phyloP scores from a whole-genome alignment of 2,797 vertebrate genomes.

The Aselliscus stoliczkanus region DNA sequence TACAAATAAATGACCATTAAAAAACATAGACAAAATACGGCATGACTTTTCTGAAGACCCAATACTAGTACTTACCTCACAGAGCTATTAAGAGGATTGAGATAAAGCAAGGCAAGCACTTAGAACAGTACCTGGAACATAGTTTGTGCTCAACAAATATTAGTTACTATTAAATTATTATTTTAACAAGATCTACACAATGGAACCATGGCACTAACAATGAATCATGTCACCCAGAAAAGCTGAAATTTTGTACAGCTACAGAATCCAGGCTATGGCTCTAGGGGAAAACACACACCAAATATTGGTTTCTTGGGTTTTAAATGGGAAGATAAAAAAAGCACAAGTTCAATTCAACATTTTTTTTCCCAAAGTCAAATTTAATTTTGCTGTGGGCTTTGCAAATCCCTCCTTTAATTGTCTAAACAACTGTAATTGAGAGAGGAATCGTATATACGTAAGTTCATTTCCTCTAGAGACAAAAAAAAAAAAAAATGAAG shows the following conservation, averaged over 20 bases:
- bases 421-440: slow-evolving; percentile 29
- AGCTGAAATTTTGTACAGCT: neutral
- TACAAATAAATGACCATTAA: too few species aligned
- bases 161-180: neutral
- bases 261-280: slow-evolving; percentile 3
- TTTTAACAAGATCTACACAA: neutral
- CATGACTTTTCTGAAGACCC: too few species aligned
- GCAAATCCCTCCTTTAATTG: slow-evolving; percentile 60
- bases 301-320: slow-evolving; percentile 25
- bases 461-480: slow-evolving; percentile 40
- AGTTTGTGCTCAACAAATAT: neutral
- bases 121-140: neutral
- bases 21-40: too few species aligned
- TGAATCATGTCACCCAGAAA: neutral
- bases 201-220: neutral
- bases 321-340: slow-evolving; percentile 20
- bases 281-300: neutral
- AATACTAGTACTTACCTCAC: neutral
- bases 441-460: neutral
- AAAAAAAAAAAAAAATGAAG: neutral
- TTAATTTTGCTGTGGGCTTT: slow-evolving; percentile 57
- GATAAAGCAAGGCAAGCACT: neutral
- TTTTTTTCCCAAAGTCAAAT: slow-evolving; percentile 31
- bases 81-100: neutral
- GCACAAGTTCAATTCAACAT: slow-evolving; percentile 37